phyloP scores from a whole-genome alignment of 2,113 vertebrate genomes.

The Ia io region DNA sequence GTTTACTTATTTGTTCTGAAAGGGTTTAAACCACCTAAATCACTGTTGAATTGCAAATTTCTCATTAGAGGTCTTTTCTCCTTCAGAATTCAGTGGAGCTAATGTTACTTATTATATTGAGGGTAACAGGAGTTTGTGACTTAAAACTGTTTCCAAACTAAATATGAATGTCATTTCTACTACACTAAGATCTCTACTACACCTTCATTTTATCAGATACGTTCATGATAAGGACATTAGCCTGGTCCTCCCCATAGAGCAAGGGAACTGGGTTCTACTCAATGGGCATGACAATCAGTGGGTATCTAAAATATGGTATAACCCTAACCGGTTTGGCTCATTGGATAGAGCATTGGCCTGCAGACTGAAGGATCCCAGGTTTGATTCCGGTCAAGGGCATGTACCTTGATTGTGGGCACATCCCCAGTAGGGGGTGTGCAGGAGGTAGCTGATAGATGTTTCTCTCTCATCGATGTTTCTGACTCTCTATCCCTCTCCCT shows the following conservation, averaged over 20 bases:
- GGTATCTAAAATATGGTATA: neutral
- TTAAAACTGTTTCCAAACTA: neutral
- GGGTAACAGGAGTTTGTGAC: neutral
- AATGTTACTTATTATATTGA: neutral
- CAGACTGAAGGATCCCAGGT: no score
- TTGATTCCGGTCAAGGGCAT: no score
- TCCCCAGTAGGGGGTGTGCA: no score
- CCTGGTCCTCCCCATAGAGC: neutral
- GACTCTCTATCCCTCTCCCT: no score
- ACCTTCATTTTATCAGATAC: neutral
- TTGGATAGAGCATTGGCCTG: no score
- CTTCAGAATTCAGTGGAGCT: neutral
- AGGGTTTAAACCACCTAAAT: neutral
- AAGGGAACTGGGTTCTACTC: neutral
- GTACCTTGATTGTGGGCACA: no score
- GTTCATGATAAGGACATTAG: neutral
- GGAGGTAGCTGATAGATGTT: no score
- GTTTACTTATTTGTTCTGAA: slow-evolving; percentile 1
- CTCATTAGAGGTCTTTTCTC: neutral
- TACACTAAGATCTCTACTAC: neutral
- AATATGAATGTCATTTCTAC: neutral
- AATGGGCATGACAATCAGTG: accelerated
- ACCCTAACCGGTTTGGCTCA: no score
- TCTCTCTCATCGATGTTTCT: no score
- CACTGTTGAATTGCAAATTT: neutral